These are phyloP conservation scores for Xanthia icteritia DNA, from an alignment of 2,888 invertebrate species.

Conservation along the genomic window DNA sequence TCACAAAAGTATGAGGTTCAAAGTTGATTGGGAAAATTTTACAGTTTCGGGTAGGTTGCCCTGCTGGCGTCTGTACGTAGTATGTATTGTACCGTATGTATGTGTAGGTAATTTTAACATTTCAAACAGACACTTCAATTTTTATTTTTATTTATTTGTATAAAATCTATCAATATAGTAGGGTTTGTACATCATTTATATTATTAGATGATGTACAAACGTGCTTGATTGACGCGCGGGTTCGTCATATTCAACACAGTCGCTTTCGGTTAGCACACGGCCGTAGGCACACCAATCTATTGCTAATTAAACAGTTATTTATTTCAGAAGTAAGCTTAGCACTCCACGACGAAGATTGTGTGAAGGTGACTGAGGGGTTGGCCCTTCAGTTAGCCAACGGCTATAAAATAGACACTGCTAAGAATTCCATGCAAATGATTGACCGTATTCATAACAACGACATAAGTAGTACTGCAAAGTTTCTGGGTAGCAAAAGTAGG, in stretches of 20 bases:
- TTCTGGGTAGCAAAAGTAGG: conserved; percentile 73
- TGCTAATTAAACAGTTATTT: not conserved
- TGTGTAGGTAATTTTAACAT: too few species aligned
- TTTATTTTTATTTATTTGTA: too few species aligned
- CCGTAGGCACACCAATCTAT: not conserved
- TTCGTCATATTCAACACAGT: not conserved
- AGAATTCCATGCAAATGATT: conserved; percentile 68
- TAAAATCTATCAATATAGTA: too few species aligned
- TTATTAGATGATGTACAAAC: too few species aligned
- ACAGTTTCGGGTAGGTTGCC: too few species aligned
- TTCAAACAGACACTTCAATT: too few species aligned
- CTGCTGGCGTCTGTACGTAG: too few species aligned
- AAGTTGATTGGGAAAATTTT: too few species aligned
- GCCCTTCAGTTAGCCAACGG: conserved; percentile 78
- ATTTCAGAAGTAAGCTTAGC: conserved; percentile 77
- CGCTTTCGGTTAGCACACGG: not conserved
- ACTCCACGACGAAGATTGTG: conserved; percentile 77
- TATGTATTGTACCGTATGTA: too few species aligned
- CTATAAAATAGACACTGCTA: conserved; percentile 72
- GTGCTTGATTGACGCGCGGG: too few species aligned
- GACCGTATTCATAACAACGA: conserved; percentile 75
- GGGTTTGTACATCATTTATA: too few species aligned
- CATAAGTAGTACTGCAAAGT: conserved; percentile 69
- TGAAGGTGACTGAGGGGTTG: conserved; percentile 74
- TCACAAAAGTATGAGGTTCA: too few species aligned